phyloP scores from a whole-genome alignment of 2,797 vertebrate genomes.

The Centroberyx gerrardi region DNA sequence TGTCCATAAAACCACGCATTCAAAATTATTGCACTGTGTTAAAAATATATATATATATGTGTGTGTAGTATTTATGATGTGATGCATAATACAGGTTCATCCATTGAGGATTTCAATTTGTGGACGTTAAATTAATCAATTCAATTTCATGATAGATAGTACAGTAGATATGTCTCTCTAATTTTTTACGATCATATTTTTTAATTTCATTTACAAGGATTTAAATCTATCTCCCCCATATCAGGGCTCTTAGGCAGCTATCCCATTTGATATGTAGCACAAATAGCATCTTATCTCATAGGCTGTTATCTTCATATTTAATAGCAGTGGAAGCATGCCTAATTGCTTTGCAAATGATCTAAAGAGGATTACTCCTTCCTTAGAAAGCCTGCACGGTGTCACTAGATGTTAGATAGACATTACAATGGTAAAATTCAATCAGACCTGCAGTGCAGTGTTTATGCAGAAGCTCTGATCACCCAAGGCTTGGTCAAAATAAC shows the following conservation, averaged over 20 bases:
- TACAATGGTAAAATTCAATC: conserved; percentile 65
- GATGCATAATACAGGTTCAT: conserved; percentile 65
- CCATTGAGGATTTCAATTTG: conserved; percentile 72
- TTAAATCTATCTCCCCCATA: conserved; percentile 78
- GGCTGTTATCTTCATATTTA: conserved; percentile 83
- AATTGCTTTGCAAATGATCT: conserved; percentile 85
- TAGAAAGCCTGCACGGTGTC: conserved; percentile 69
- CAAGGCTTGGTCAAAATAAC: conserved; percentile 27
- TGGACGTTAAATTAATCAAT: conserved; percentile 66
- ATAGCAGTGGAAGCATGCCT: conserved; percentile 81
- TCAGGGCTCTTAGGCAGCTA: conserved; percentile 82
- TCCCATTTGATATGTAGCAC: conserved; percentile 78
- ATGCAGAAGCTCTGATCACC: conserved; percentile 29
- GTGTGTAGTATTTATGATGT: conserved; percentile 73
- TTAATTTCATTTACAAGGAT: conserved; percentile 78
- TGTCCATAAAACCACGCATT: conserved; percentile 65
- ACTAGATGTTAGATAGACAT: conserved; percentile 74
- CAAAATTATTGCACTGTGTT: conserved; percentile 70
- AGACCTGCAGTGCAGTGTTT: conserved; percentile 60
- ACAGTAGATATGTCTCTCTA: conserved; percentile 63
- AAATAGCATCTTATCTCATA: conserved; percentile 83
- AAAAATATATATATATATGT: conserved; percentile 45
- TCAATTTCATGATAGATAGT: conserved; percentile 71
- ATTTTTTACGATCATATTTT: conserved; percentile 62
- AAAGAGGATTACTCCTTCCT: conserved; percentile 78